Evolutionary conservation across 2,888 invertebrate species (phyloP), one percentile per base, ranked within the genome.

Genomic region (Capitulum mitella): DNA sequence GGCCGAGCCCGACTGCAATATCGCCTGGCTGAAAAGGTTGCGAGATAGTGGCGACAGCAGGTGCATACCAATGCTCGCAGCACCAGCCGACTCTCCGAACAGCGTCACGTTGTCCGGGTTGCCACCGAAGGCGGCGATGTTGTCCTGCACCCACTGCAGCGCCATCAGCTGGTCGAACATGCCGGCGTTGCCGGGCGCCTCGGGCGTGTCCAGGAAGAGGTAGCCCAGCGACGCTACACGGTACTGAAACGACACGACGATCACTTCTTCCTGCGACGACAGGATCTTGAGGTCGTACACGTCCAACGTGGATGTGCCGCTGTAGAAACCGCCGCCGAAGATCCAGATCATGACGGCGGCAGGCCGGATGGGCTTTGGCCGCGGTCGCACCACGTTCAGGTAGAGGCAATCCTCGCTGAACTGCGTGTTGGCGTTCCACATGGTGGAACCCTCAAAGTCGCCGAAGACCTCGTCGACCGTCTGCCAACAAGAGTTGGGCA

Each of bases 21-120:
- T 95, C 6, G 95, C 89, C 85, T 93, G 93, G 80, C 91, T 91
- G 86, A 93, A 94, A n/a, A n/a, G n/a, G n/a, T n/a, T n/a, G n/a
- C n/a, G n/a, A n/a, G n/a, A n/a, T n/a, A 94, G 86, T 3, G 94
- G 93, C 43, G 93, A 93, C 64, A 95, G 86, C 78, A 94, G 87
- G 86, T 94, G 94, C 84, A 93, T 87, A 46, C 94, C 93, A 26
- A 97, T 95, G 58, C 95, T 94, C n/a, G 94, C 95, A 0, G 96
- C 96, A 6, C 98, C 97, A 40, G 97, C 97, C 80, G 95, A 95
- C 86, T 97, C 97, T 26, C 97, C 97, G 85, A 97, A 97, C 77
- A 98, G 87, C 14, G 94, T 92, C 78, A 96, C 91, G 84, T 95
- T 95, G 83, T 93, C 90, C 29, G 94, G 93, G 86, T 95, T 94